Percentiles rank a stretch among this genome's conserved stretches.
Conservation (phyloP, 2,888 invertebrate genomes). For the Pharmacophagus antenor region DNA sequence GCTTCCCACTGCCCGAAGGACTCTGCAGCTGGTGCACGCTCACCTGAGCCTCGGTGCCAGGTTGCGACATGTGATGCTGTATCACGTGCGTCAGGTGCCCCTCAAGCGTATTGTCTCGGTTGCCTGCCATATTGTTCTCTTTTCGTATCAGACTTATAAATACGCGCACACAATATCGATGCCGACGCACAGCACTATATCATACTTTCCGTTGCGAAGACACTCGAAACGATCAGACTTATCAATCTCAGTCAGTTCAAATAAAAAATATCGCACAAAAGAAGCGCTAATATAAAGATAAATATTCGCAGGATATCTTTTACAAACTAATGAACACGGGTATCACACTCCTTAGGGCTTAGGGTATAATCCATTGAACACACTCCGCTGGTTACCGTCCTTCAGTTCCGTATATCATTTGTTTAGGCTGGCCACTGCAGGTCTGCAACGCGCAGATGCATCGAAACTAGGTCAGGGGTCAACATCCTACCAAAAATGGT, state of each 20-base stretch:
- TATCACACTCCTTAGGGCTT: constrained; percentile 55
- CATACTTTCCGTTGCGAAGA: constrained; percentile 34
- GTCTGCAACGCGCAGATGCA: constrained; percentile 66
- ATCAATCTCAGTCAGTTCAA: constrained; percentile 56
- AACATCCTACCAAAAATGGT: constrained; percentile 48
- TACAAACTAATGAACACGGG: constrained; percentile 70
- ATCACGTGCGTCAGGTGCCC: constrained; percentile 70
- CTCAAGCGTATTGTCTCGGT: constrained; percentile 56
- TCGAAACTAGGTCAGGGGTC: constrained; percentile 69
- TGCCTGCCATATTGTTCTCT: constrained; percentile 62
- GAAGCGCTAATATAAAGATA: constrained; percentile 42
- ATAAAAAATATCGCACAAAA: constrained; percentile 50
- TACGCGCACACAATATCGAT: constrained; percentile 39
- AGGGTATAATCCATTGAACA: constrained; percentile 48
- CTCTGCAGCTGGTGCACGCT: constrained; percentile 73
- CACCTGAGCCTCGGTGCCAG: constrained; percentile 67
- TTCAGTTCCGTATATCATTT: constrained; percentile 37
- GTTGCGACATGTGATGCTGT: constrained; percentile 68
- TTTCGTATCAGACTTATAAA: constrained; percentile 23
- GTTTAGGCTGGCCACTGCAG: constrained; percentile 51
- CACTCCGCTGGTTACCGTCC: constrained; percentile 40
- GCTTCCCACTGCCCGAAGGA: constrained; percentile 65
- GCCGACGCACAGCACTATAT: constrained; percentile 36
- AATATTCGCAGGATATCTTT: constrained; percentile 39
- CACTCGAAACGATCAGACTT: constrained; percentile 54